These are phyloP conservation scores for Leptinotarsa texana DNA, from an alignment of 1,140 invertebrate species.

Conservation along the genomic window DNA sequence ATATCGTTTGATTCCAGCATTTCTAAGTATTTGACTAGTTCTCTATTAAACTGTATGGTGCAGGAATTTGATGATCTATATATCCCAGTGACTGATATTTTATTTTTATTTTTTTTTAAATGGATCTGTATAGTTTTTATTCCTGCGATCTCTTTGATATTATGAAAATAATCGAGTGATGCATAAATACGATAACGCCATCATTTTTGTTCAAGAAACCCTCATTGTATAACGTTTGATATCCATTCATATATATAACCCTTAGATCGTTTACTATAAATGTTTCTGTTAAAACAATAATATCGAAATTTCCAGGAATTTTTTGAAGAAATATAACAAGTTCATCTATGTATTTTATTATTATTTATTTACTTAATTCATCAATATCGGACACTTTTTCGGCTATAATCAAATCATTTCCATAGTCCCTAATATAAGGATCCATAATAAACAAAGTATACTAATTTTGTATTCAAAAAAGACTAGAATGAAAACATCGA, in stretches of 20 bases:
- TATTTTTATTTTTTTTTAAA: no score
- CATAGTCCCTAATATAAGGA: constrained; percentile 12
- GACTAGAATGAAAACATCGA: constrained; percentile 4
- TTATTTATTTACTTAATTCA: no score
- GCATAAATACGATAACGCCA: no score
- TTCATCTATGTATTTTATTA: not conserved
- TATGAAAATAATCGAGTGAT: no score
- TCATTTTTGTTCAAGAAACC: no score
- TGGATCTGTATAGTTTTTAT: no score
- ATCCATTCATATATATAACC: no score
- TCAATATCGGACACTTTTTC: not conserved
- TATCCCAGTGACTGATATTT: constrained; percentile 19
- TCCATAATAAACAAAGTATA: no score
- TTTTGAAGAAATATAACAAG: not conserved
- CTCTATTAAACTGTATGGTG: constrained; percentile 10
- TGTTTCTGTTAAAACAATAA: not conserved
- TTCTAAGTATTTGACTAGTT: constrained; percentile 12
- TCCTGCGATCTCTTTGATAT: no score
- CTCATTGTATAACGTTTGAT: no score
- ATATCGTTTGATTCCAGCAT: not conserved
- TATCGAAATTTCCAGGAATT: constrained; percentile 9
- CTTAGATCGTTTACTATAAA: not conserved
- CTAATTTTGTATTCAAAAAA: no score
- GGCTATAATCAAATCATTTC: constrained; percentile 4
- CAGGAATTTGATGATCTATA: not conserved